Base-by-base conservation (phyloP, 2,113 vertebrate species). In the Cygnus atratus region DNA sequence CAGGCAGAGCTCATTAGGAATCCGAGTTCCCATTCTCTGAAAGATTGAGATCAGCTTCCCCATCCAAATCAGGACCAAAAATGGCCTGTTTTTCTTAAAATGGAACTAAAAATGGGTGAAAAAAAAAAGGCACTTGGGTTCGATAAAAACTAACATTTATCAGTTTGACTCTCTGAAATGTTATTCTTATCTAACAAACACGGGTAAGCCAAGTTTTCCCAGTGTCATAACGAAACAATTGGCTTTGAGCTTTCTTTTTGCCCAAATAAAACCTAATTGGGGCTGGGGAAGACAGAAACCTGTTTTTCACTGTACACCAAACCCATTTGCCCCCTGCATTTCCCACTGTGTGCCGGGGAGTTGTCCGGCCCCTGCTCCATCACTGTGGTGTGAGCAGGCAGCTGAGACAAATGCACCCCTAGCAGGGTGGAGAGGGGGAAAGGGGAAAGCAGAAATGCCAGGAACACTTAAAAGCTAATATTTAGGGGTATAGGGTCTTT, bases 1-100 rank as follows among this genome's bases (percentile, higher is more conserved):
- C 94, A 91, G 91, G 95, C 96, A 95, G 91, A 95, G 95, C 96
- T 97, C 96, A 97, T 97, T 95, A 97, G 87, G 94, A 93, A 95
- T 84, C 81, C 11, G 84, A 87, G 91, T 89, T 95, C 62, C 89
- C 26, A 72, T 95, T 96, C 96, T 96, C 55, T 76, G 54, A 91
- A 95, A 95, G 95, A 95, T 73, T 93, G 93, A 96, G 96, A 97
- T 95, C 94, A 96, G 93, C 96, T 96, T 95, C 94, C 66, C 91
- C 89, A 89, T 95, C 96, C 93, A 96, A 96, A 97, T 95, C 95
- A 96, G 95, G 93, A 92, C 66, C 91, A 95, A 95, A 95, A 97
- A 92, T 73, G 89, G 89, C 89, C 89, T 93, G 73, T 95, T 96
- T 97, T 97, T 89, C 96, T 91, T 87, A 92, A 95, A 93, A 96